Conservation (phyloP, 2,113 vertebrate species). For the Daubentonia madagascariensis region DNA sequence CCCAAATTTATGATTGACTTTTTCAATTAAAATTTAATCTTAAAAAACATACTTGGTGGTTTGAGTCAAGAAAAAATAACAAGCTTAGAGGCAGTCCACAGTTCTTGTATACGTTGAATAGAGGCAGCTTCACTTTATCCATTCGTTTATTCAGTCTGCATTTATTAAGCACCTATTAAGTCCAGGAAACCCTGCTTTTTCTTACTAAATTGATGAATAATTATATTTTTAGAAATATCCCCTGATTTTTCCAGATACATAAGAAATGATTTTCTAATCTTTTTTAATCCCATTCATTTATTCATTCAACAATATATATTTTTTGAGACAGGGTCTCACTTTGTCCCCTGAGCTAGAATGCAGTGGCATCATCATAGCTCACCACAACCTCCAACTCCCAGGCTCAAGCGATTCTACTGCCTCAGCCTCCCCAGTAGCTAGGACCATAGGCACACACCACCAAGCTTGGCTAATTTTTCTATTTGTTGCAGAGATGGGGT, state of each 20-base stretch:
- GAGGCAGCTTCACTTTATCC: slow-evolving; percentile 37
- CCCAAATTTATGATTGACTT: background rate
- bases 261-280: background rate
- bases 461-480: no score
- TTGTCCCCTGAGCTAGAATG: no score
- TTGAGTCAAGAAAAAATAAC: slow-evolving; percentile 37
- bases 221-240: slow-evolving; percentile 2
- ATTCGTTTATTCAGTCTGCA: slow-evolving; percentile 7
- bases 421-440: no score
- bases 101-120: background rate
- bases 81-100: background rate
- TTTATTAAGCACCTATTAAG: background rate
- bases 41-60: background rate
- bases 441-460: no score
- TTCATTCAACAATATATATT: background rate
- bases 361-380: no score
- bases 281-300: background rate
- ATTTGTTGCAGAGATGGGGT: no score
- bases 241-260: background rate
- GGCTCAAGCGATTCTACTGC: no score
- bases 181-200: background rate
- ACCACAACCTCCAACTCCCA: no score
- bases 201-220: slow-evolving; percentile 19
- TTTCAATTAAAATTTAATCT: slow-evolving; percentile 44
- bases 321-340: no score